Evolutionary conservation across 2,888 invertebrate species (phyloP), one percentile per base, ranked within the genome.

Genomic region (Endotricha flammealis): DNA sequence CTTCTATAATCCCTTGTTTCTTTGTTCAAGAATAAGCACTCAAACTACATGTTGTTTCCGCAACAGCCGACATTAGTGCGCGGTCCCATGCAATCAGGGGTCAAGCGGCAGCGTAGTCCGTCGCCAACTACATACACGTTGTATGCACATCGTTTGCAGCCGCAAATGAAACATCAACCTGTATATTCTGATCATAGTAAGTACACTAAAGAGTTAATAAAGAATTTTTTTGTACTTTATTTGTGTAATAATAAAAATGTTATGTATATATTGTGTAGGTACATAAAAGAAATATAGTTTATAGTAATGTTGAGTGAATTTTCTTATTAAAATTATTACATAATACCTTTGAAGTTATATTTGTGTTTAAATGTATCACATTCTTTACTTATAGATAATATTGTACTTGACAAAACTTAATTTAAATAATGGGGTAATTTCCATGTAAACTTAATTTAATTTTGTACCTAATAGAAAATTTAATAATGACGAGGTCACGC

Each of bases 181-280:
- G 80, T 90, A 7, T 88, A 90, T 50, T 85, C 88, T 8, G 92
- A 92, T 58, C 91, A 91, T 64, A 89, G 90, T 90, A 69, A 76
- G 78, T 68, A n/a, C n/a, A n/a, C n/a, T n/a, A n/a, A n/a, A n/a
- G n/a, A n/a, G n/a, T n/a, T n/a, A n/a, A n/a, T n/a, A n/a, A n/a
- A n/a, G n/a, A n/a, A n/a, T n/a, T n/a, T n/a, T n/a, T n/a, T n/a
- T n/a, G n/a, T n/a, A n/a, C n/a, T n/a, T n/a, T n/a, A n/a, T n/a
- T n/a, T n/a, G n/a, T n/a, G n/a, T n/a, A n/a, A n/a, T n/a, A n/a
- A n/a, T n/a, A n/a, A n/a, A n/a, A n/a, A n/a, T n/a, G n/a, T n/a
- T n/a, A n/a, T n/a, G n/a, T n/a, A n/a, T n/a, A n/a, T n/a, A n/a
- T n/a, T n/a, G n/a, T n/a, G n/a, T n/a, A n/a, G n/a, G n/a, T n/a